These are phyloP conservation scores for Pleuronectes platessa DNA, from an alignment of 2,113 vertebrate species.

Conservation along the genomic window DNA sequence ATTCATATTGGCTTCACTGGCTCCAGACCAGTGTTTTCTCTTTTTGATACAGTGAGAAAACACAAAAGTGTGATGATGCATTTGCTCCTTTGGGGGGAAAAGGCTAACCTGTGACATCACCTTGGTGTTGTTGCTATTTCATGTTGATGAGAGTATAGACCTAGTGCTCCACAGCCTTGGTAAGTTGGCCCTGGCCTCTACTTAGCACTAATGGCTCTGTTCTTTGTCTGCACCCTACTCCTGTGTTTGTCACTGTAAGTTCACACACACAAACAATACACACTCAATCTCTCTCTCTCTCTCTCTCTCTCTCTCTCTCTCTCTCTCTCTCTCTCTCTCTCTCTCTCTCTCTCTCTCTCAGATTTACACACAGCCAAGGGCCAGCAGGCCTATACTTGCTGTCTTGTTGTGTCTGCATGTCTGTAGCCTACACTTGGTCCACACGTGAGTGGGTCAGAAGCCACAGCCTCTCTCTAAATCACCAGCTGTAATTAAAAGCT, in stretches of 20 bases:
- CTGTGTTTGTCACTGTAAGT: conserved; percentile 67
- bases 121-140: conserved; percentile 28
- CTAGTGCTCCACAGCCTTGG: conserved; percentile 17
- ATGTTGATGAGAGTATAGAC: conserved; percentile 25
- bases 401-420: conserved; percentile 79
- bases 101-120: conserved; percentile 60
- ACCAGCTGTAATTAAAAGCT: conserved; percentile 77
- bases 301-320: conserved; percentile 41
- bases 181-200: conserved; percentile 62
- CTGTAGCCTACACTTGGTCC: conserved; percentile 45
- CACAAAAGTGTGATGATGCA: conserved; percentile 4
- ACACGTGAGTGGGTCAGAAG: conserved; percentile 75
- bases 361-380: conserved; percentile 37
- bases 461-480: conserved; percentile 72
- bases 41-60: background rate
- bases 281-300: no score
- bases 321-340: conserved; percentile 15
- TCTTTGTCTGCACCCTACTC: conserved; percentile 43
- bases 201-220: conserved; percentile 69
- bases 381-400: conserved; percentile 68
- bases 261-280: conserved; percentile 47
- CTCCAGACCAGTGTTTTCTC: no score
- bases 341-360: conserved; percentile 37
- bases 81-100: conserved; percentile 32
- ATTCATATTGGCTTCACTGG: no score